Percentiles rank a stretch among this genome's conserved stretches.
Evolutionary conservation across 53 echinoderm and acorn worm genomes (phyloP).

Genomic region (Actinopyga echinites): DNA sequence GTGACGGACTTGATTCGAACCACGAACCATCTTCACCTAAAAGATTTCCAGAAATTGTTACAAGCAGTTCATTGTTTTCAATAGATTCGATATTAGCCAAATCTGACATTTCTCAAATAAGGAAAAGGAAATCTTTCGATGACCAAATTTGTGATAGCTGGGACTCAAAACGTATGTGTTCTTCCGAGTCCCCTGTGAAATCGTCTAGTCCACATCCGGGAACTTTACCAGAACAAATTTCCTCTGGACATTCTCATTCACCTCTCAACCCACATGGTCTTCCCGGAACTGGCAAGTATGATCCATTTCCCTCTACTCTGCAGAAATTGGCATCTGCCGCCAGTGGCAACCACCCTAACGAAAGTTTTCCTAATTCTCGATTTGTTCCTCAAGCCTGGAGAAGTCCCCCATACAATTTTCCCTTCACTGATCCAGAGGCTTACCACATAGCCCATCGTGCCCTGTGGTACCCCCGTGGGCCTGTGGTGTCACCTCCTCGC

Average conservation of each 20-base stretch:
- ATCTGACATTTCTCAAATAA: neutral
- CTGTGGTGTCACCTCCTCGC: conserved; percentile 5
- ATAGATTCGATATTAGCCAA: conserved; percentile 30
- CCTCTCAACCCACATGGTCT: neutral
- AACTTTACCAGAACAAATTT: too few species aligned
- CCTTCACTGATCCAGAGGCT: conserved; percentile 2
- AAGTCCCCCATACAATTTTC: conserved; percentile 6
- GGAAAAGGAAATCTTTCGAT: neutral
- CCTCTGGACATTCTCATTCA: conserved; percentile 2
- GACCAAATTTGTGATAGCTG: neutral
- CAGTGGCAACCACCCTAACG: conserved; percentile 9
- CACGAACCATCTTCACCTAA: neutral
- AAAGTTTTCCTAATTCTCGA: conserved; percentile 1
- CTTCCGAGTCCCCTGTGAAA: neutral
- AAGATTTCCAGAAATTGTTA: neutral
- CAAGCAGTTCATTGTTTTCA: neutral
- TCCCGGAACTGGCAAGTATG: conserved; percentile 1
- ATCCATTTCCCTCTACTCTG: conserved; percentile 27
- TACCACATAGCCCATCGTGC: conserved; percentile 2
- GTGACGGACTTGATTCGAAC: too few species aligned
- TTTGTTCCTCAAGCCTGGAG: conserved; percentile 7
- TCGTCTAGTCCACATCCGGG: neutral
- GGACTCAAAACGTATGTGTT: neutral
- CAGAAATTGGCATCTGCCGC: conserved; percentile 68
- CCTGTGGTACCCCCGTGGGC: conserved; percentile 32